Conservation (phyloP, 1,140 invertebrate species). For the Aphelenchoides fujianensis region DNA sequence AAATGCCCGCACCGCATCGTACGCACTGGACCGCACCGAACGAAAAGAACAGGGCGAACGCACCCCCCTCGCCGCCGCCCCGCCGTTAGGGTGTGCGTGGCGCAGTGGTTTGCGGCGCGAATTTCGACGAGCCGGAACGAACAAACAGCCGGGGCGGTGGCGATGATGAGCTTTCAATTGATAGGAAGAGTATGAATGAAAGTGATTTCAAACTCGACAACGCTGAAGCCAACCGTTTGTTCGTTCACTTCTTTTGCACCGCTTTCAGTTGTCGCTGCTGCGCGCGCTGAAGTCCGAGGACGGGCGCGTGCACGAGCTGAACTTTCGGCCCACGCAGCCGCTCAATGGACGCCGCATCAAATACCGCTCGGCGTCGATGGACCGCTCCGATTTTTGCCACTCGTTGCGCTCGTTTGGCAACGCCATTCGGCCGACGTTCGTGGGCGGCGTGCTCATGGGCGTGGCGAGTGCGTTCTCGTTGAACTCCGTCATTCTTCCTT, state of each 20-base stretch:
- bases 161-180: slow-evolving; percentile 1
- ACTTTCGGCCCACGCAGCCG: slow-evolving; percentile 55
- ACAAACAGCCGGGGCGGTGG: too few species aligned
- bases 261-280: slow-evolving; percentile 43
- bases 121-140: too few species aligned
- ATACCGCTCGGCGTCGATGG: slow-evolving; percentile 48
- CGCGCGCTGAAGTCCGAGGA: slow-evolving; percentile 30
- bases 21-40: too few species aligned
- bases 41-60: not conserved
- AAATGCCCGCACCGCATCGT: too few species aligned
- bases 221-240: not conserved
- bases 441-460: too few species aligned
- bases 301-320: slow-evolving; percentile 27
- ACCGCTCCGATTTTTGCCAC: slow-evolving; percentile 43
- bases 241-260: too few species aligned
- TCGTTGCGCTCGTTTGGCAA: too few species aligned
- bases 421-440: too few species aligned
- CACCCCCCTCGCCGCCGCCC: too few species aligned
- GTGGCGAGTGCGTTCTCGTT: too few species aligned
- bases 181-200: slow-evolving; percentile 4
- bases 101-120: not conserved
- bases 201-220: slow-evolving; percentile 9
- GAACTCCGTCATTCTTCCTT: too few species aligned
- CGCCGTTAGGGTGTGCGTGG: not conserved
- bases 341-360: slow-evolving; percentile 56